phyloP scores from a whole-genome alignment of 2,113 vertebrate species.

The Tautogolabrus adspersus region DNA sequence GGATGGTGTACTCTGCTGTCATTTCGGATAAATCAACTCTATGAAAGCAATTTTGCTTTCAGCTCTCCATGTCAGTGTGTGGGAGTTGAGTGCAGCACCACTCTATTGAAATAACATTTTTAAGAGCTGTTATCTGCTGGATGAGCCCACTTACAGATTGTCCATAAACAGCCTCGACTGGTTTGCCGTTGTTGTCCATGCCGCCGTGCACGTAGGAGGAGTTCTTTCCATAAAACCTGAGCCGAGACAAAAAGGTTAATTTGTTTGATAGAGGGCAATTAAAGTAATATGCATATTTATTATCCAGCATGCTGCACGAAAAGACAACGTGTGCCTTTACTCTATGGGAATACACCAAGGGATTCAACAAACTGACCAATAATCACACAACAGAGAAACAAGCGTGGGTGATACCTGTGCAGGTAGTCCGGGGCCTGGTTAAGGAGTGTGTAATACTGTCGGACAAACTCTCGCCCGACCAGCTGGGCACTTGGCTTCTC shows the following conservation, averaged over 20 bases:
- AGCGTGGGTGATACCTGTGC: conserved; percentile 87
- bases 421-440: conserved; percentile 98
- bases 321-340: background rate
- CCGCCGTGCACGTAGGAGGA: conserved; percentile 98
- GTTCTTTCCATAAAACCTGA: conserved; percentile 98
- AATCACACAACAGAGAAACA: too few relatives aligned
- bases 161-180: conserved; percentile 94
- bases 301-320: background rate
- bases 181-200: conserved; percentile 94
- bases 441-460: conserved; percentile 98
- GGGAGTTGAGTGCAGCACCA: conserved; percentile 1
- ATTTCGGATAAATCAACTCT: background rate
- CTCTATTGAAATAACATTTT: conserved; percentile 5
- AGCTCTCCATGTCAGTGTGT: background rate
- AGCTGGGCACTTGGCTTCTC: conserved; percentile 99
- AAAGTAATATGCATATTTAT: background rate
- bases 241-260: background rate
- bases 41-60: background rate
- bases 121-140: background rate
- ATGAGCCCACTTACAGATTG: conserved; percentile 88
- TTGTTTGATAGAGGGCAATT: background rate
- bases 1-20: background rate
- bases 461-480: conserved; percentile 99
- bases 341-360: background rate
- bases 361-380: too few relatives aligned